A percentile compares a stretch with the other conserved stretches of the same genome.
Evolutionary conservation across 2,888 invertebrate genomes (phyloP).

Genomic region (Polymixis flavicincta): DNA sequence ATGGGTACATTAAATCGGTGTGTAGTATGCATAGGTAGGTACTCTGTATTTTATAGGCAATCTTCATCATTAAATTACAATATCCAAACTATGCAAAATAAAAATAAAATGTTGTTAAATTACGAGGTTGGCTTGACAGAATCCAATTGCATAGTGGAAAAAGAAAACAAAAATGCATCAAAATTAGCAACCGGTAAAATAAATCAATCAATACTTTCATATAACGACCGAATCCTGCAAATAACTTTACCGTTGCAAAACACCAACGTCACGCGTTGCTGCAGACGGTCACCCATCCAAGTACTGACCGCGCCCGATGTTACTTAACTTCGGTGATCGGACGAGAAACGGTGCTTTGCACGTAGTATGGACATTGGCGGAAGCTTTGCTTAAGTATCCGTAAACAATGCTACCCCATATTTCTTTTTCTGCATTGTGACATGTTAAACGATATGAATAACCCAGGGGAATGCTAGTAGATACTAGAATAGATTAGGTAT

Average conservation of each 20-base stretch:
- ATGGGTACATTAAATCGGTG: conserved; percentile 41
- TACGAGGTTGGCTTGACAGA: too few relatives aligned
- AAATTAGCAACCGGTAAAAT: conserved; percentile 67
- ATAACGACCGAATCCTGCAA: too few relatives aligned
- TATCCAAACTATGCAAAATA: too few relatives aligned
- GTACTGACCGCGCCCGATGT: too few relatives aligned
- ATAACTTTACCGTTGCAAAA: too few relatives aligned
- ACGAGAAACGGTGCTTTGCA: conserved; percentile 86
- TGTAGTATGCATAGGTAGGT: neutral
- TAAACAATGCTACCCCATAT: neutral
- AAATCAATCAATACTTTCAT: too few relatives aligned
- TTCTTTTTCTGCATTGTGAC: neutral
- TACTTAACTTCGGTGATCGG: conserved; percentile 88
- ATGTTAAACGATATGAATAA: neutral
- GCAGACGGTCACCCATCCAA: conserved; percentile 88
- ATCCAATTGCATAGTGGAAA: too few relatives aligned
- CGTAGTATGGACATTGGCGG: conserved; percentile 74
- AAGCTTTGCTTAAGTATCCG: neutral
- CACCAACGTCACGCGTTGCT: conserved; percentile 82
- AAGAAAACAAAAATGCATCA: too few relatives aligned
- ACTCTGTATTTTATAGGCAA: neutral
- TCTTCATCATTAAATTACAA: neutral
- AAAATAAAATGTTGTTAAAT: too few relatives aligned
- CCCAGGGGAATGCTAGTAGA: too few relatives aligned
- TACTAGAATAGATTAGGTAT: neutral